A percentile compares a stretch with the other conserved stretches of the same genome.
These are phyloP conservation scores for Dichetophora obliterata DNA, from an alignment of 2,888 invertebrate genomes.

Conservation along the genomic window DNA sequence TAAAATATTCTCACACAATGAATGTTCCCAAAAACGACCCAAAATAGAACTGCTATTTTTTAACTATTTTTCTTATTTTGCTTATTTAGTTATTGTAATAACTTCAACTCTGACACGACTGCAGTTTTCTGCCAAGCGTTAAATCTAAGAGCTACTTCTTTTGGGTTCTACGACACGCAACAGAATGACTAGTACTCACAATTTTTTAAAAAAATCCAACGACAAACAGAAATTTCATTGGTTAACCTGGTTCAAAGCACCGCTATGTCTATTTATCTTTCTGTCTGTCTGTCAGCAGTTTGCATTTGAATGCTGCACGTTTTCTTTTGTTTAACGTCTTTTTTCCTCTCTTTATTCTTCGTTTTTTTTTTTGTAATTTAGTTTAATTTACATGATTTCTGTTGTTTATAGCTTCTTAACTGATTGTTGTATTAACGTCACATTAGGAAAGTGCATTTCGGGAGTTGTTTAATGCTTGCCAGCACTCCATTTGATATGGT, in stretches of 20 bases:
- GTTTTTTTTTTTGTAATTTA: conserved; percentile 15
- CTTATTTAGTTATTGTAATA: conserved; percentile 3
- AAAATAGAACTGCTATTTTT: too few relatives aligned
- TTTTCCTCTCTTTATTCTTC: not conserved
- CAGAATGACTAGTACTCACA: too few relatives aligned
- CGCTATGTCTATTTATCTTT: too few relatives aligned
- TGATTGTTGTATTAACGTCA: not conserved
- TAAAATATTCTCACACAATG: conserved; percentile 24
- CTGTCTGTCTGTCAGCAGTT: not conserved
- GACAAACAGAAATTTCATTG: too few relatives aligned
- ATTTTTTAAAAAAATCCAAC: too few relatives aligned
- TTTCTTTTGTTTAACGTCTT: conserved; percentile 1
- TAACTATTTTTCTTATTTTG: too few relatives aligned
- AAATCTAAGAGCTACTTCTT: too few relatives aligned
- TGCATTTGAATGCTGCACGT: conserved; percentile 22
- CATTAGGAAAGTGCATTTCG: not conserved
- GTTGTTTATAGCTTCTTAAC: conserved; percentile 29
- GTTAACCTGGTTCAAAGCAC: too few relatives aligned
- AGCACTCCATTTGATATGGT: not conserved
- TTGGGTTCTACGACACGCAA: too few relatives aligned
- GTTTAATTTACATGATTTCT: conserved; percentile 30
- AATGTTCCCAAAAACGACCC: not conserved
- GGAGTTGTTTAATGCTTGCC: not conserved
- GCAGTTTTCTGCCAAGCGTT: conserved; percentile 11
- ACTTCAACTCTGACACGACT: conserved; percentile 14